phyloP scores from a whole-genome alignment of 2,888 invertebrate genomes.

The Oxystoma pomonae region DNA sequence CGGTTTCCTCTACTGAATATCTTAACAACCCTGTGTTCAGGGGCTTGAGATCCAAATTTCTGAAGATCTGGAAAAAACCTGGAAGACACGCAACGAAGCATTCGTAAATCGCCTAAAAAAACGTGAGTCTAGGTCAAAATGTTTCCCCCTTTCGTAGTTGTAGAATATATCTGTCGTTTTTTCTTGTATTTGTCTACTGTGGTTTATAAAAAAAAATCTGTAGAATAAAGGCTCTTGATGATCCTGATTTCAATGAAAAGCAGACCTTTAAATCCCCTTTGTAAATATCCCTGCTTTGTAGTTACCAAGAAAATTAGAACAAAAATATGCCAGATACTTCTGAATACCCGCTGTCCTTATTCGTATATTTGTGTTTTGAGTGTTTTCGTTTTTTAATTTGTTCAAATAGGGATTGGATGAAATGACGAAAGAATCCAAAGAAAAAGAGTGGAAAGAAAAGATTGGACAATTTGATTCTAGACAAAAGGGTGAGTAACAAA shows the following conservation, averaged over 20 bases:
- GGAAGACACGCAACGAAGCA: slow-evolving; percentile 6
- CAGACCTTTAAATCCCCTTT: too few species aligned
- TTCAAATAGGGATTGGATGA: slow-evolving; percentile 73
- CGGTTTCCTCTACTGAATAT: neutral
- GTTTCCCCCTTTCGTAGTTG: too few species aligned
- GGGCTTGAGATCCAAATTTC: slow-evolving; percentile 9
- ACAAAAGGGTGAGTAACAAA: slow-evolving; percentile 71
- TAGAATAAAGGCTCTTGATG: too few species aligned
- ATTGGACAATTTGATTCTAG: slow-evolving; percentile 84
- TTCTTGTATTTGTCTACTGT: too few species aligned
- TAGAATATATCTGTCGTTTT: too few species aligned
- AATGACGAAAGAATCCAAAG: slow-evolving; percentile 75
- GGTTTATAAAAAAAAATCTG: too few species aligned
- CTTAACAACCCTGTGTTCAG: slow-evolving; percentile 10
- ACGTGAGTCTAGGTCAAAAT: neutral
- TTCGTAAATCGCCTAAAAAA: neutral
- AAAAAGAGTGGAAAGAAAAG: slow-evolving; percentile 86
- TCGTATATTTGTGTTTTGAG: slow-evolving; percentile 26
- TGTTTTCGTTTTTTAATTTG: slow-evolving; percentile 6
- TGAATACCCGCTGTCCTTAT: too few species aligned
- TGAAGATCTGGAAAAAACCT: slow-evolving; percentile 17
- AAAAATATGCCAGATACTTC: too few species aligned
- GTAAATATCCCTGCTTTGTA: too few species aligned
- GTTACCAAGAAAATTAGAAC: too few species aligned
- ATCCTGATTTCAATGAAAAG: too few species aligned